Percentiles rank a stretch among this genome's conserved stretches.
Conservation (phyloP, 2,888 invertebrate species). For the Conus canariensis region DNA sequence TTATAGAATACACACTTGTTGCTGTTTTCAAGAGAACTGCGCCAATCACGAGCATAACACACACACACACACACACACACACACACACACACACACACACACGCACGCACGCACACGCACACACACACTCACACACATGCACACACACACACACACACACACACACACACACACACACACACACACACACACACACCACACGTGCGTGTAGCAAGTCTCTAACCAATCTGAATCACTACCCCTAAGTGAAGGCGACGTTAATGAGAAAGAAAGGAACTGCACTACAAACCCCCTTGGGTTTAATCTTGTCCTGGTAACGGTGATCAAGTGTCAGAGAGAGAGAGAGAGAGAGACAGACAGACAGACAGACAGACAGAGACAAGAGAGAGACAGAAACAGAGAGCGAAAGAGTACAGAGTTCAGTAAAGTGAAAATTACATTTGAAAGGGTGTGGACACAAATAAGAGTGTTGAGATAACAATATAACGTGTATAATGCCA, state of each 20-base stretch:
- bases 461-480: too few species aligned
- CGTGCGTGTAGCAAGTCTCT: neutral
- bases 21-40: too few species aligned
- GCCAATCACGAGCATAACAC: too few species aligned
- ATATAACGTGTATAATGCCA: too few species aligned
- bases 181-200: neutral
- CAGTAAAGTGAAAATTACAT: too few species aligned
- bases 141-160: neutral
- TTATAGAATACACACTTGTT: too few species aligned
- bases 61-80: neutral
- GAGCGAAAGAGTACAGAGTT: too few species aligned
- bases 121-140: neutral
- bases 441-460: too few species aligned
- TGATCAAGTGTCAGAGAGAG: conserved; percentile 18
- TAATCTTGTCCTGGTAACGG: neutral
- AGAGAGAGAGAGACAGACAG: neutral
- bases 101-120: too few species aligned
- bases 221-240: neutral
- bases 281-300: neutral
- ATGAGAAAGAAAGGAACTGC: neutral
- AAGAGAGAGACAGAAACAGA: too few species aligned
- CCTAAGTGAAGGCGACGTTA: neutral
- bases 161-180: neutral
- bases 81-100: too few species aligned
- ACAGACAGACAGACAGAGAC: too few species aligned